Base-by-base conservation (phyloP, 2,113 vertebrate genomes). In the Phylloscopus trochilus region DNA sequence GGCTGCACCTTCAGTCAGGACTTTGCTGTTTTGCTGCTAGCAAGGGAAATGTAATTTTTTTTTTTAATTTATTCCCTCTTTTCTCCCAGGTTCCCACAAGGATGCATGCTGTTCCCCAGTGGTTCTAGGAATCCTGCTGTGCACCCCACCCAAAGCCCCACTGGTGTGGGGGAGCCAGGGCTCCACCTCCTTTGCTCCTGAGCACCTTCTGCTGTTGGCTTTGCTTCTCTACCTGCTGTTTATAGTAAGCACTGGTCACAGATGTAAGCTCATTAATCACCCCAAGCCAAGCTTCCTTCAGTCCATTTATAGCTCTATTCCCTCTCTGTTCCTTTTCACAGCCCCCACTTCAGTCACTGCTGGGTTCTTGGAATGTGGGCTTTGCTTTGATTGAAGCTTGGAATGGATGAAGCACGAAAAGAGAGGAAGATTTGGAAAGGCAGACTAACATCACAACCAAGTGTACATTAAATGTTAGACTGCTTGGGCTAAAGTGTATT, bases 201-300 rank as follows among this genome's bases (percentile, higher is more conserved):
- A 66, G 28, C 51, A 9, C 66, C 52, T 78, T 56, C 41, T 74
- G 46, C 69, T 81, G 64, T 66, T 67, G 78, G n/a, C 60, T 82
- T 49, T 66, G 59, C 74, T 62, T 53, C 43, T 75, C 43, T 84
- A 84, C 88, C 90, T 94, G 78, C 78, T 93, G 78, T 89, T 89
- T 87, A 49, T 43, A 87, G 64, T 41, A 41, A 53, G 47, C 33
- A 41, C 60, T 74, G 2, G 5, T 79, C 43, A 78, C 43, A 87
- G 74, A 55, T 60, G 19, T 75, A 81, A 91, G 85, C 56, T 90
- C 43, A 39, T 92, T 87, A 78, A 74, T 82, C 66, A 75, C 33
- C 35, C 16, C n/a, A 78, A 81, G 66, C 51, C 64, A 26, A 20
- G 27, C 60, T 74, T 75, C 51, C 60, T 56, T 47, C 18, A 26